A percentile compares a stretch with the other conserved stretches of the same genome.
These are phyloP conservation scores for Gonocerus acuteangulatus DNA, from an alignment of 2,888 invertebrate genomes.

Conservation along the genomic window DNA sequence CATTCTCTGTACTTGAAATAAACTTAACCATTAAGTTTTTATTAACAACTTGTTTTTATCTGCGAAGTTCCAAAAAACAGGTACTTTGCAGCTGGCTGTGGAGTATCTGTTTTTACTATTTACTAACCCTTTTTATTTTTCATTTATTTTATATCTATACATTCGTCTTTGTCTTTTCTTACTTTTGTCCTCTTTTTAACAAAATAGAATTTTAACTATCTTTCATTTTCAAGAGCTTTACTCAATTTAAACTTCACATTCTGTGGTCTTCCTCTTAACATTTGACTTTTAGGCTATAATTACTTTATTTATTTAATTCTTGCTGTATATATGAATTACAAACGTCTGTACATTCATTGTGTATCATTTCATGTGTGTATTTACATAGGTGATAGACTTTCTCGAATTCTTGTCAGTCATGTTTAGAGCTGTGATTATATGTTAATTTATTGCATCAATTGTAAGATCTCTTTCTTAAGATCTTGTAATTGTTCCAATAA, in stretches of 20 bases:
- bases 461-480: constrained; percentile 12
- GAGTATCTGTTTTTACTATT: constrained; percentile 4
- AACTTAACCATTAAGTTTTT: constrained; percentile 14
- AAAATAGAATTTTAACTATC: background rate
- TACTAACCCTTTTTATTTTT: constrained; percentile 2
- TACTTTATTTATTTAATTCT: constrained; percentile 16
- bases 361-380: constrained; percentile 24
- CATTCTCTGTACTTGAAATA: background rate
- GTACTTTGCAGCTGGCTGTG: constrained; percentile 15
- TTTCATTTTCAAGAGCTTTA: background rate
- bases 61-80: background rate
- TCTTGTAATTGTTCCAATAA: constrained; percentile 11
- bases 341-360: constrained; percentile 15
- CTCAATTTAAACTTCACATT: constrained; percentile 10
- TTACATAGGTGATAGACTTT: constrained; percentile 18
- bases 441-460: constrained; percentile 15
- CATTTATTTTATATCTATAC: background rate
- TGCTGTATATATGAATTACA: constrained; percentile 19
- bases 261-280: constrained; percentile 20
- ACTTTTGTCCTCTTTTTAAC: background rate
- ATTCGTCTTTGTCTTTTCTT: background rate
- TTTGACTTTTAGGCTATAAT: constrained; percentile 16
- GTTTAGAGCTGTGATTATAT: constrained; percentile 22
- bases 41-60: background rate
- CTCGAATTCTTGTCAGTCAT: constrained; percentile 17